These are phyloP conservation scores for Drosophila malerkotliana DNA, from an alignment of 1,140 invertebrate genomes.

Conservation along the genomic window DNA sequence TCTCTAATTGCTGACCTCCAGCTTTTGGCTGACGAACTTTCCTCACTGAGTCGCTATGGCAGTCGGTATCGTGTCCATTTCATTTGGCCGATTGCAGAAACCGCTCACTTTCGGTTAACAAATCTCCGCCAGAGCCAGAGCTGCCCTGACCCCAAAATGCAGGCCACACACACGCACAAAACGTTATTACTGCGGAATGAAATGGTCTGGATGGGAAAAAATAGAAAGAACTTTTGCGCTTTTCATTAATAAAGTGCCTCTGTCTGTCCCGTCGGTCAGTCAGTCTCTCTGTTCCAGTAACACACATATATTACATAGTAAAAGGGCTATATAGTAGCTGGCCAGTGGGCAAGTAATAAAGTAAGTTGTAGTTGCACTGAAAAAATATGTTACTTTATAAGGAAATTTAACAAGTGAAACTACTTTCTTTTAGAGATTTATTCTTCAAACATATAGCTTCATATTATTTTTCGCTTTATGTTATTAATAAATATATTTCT, in stretches of 20 bases:
- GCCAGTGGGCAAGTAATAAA: constrained; percentile 25
- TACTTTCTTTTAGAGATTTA: too few relatives aligned
- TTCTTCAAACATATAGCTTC: too few relatives aligned
- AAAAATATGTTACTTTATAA: too few relatives aligned
- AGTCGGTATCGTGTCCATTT: constrained; percentile 41
- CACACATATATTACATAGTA: constrained; percentile 71
- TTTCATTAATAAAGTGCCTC: constrained; percentile 77
- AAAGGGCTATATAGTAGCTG: constrained; percentile 13
- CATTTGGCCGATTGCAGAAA: constrained; percentile 52
- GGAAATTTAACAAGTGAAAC: too few relatives aligned
- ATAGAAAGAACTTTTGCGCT: constrained; percentile 72
- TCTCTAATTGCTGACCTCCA: constrained; percentile 35
- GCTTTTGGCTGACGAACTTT: constrained; percentile 31
- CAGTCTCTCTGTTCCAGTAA: constrained; percentile 58
- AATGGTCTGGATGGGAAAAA: constrained; percentile 23
- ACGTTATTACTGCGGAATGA: constrained; percentile 24
- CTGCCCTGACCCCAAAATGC: constrained; percentile 48
- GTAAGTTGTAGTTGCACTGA: constrained; percentile 23
- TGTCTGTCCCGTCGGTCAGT: constrained; percentile 16
- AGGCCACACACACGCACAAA: constrained; percentile 57
- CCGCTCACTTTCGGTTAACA: constrained; percentile 57
- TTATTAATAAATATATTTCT: background rate
- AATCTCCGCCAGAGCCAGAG: constrained; percentile 23
- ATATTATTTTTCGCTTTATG: too few relatives aligned
- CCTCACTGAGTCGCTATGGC: constrained; percentile 19